Evolutionary conservation across 2,113 vertebrate species (phyloP).

Genomic region (Agelaius phoeniceus): DNA sequence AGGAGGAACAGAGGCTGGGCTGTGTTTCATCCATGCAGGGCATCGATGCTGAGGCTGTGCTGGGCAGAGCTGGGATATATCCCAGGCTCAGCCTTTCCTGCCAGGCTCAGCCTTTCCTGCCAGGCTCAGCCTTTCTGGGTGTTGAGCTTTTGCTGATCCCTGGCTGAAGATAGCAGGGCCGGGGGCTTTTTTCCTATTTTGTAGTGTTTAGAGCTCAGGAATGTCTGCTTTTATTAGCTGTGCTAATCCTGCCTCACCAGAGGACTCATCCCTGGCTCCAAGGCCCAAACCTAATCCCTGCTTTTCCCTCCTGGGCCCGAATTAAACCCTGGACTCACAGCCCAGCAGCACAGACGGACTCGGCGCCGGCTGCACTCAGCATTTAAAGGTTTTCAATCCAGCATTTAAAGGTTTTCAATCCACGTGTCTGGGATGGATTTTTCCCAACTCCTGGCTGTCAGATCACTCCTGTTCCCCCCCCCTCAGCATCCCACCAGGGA

Average conservation of each 20-base stretch:
- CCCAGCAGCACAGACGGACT: rapidly evolving
- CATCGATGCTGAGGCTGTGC: neutral
- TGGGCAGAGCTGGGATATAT: neutral
- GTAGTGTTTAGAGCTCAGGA: neutral
- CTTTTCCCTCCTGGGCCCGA: neutral
- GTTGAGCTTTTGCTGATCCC: neutral
- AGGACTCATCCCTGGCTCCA: neutral
- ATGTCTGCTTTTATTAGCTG: conserved; percentile 28
- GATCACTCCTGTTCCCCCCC: rapidly evolving
- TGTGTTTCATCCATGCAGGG: rapidly evolving
- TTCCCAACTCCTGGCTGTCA: neutral
- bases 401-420: neutral
- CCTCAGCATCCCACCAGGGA: neutral
- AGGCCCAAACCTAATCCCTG: neutral
- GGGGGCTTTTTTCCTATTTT: neutral
- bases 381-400: neutral
- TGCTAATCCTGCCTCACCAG: neutral
- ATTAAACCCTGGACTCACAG: neutral
- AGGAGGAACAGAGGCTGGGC: neutral
- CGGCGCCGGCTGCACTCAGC: neutral
- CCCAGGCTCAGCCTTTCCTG: neutral
- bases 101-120: neutral
- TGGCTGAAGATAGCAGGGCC: neutral
- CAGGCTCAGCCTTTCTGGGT: neutral
- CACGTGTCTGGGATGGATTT: neutral